These are phyloP conservation scores for Oryzias celebensis DNA, from an alignment of 2,113 vertebrate species.

Conservation along the genomic window DNA sequence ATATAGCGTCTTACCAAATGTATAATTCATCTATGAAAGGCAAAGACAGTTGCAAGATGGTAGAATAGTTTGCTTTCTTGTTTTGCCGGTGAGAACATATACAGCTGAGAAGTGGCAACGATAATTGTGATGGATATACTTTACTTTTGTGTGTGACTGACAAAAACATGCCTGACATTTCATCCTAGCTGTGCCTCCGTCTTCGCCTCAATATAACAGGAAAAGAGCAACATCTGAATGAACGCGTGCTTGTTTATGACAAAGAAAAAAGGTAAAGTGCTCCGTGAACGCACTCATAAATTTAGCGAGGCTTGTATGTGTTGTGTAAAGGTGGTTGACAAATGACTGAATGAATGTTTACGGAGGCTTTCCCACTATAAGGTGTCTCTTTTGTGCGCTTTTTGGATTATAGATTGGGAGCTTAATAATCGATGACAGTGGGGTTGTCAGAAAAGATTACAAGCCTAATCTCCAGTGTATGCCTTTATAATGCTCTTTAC, in stretches of 20 bases:
- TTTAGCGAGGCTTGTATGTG: no score
- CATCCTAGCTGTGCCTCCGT: background rate
- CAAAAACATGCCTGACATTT: background rate
- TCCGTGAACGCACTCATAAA: no score
- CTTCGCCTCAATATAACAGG: background rate
- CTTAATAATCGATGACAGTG: conserved; percentile 67
- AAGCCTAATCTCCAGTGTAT: conserved; percentile 53
- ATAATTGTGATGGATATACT: conserved; percentile 32
- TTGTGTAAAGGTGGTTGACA: background rate
- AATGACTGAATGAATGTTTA: background rate
- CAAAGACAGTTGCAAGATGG: no score
- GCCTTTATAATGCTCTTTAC: conserved; percentile 50
- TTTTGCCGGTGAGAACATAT: background rate
- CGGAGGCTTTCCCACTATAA: background rate
- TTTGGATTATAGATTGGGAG: conserved; percentile 57
- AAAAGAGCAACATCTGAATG: background rate
- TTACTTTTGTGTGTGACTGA: conserved; percentile 19
- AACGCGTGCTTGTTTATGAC: background rate
- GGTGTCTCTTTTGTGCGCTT: conserved; percentile 16
- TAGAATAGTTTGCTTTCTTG: no score
- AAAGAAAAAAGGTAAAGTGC: background rate
- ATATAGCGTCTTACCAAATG: no score
- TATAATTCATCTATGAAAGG: no score
- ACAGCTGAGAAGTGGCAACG: conserved; percentile 19
- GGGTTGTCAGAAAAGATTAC: conserved; percentile 64